Evolutionary conservation across 2,113 vertebrate genomes (phyloP).

Genomic region (Menura novaehollandiae): DNA sequence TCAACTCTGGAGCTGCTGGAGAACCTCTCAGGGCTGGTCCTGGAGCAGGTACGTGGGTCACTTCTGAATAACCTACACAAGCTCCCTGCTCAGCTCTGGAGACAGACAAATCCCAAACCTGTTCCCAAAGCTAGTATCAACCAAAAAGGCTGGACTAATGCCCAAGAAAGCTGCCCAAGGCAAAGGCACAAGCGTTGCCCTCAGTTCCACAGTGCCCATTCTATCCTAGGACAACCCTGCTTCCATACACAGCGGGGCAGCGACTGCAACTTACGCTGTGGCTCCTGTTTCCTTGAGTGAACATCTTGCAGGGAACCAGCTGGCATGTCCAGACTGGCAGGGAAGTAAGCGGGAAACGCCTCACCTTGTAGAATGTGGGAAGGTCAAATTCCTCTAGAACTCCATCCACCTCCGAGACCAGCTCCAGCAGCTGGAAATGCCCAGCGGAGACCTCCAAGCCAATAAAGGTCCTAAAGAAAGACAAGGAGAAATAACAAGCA

Average conservation of each 20-base stretch:
- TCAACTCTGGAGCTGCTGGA: neutral
- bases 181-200: neutral
- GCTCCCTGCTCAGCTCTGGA: neutral
- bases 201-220: neutral
- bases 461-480: conserved; percentile 84
- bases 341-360: neutral
- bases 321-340: neutral
- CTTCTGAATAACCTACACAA: neutral
- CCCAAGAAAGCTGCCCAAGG: neutral
- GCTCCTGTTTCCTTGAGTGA: neutral
- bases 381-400: conserved; percentile 88
- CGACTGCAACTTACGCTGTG: neutral
- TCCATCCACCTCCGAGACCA: conserved; percentile 81
- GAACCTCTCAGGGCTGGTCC: neutral
- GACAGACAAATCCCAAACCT: neutral
- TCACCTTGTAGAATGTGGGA: conserved; percentile 88
- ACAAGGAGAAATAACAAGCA: neutral
- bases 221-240: neutral
- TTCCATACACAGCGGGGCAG: neutral
- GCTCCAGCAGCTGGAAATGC: conserved; percentile 79
- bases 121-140: neutral
- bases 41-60: neutral
- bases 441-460: conserved; percentile 85
- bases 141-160: neutral
- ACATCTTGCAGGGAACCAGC: neutral